Conservation (phyloP, 2,797 vertebrate genomes). For the Phrynocephalus vlangalii region DNA sequence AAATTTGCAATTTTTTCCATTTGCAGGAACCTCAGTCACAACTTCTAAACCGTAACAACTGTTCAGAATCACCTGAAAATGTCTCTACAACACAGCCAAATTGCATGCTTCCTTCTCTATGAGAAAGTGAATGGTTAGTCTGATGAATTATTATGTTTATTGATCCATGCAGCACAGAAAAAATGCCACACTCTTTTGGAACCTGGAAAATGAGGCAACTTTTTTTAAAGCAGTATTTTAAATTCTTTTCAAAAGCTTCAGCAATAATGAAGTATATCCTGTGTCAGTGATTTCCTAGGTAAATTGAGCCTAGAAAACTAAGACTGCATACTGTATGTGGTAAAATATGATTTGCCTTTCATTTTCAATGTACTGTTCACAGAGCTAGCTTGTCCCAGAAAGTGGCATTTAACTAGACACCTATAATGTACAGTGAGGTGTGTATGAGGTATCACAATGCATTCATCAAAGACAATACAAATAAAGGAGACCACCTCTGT, state of each 20-base stretch:
- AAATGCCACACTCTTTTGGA: constrained; percentile 28
- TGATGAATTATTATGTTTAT: neutral
- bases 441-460: too few relatives aligned
- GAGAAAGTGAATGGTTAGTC: constrained; percentile 12
- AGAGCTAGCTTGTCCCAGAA: too few relatives aligned
- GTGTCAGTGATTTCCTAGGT: neutral
- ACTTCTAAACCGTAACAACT: constrained; percentile 20
- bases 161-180: constrained; percentile 26
- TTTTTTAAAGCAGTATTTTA: neutral
- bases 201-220: constrained; percentile 28
- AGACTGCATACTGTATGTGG: neutral
- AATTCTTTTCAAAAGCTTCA: constrained; percentile 1
- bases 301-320: constrained; percentile 22
- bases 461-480: too few relatives aligned
- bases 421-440: too few relatives aligned
- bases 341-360: neutral
- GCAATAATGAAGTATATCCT: neutral
- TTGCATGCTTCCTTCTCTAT: constrained; percentile 30
- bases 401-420: too few relatives aligned
- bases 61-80: neutral
- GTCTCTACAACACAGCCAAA: constrained; percentile 18
- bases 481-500: too few relatives aligned
- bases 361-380: too few relatives aligned
- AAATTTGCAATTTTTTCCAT: constrained; percentile 10
- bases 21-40: constrained; percentile 14